Percentiles rank a stretch among this genome's conserved stretches.
Evolutionary conservation across 1,140 invertebrate genomes (phyloP).

Genomic region (Frieseomelitta varia): DNA sequence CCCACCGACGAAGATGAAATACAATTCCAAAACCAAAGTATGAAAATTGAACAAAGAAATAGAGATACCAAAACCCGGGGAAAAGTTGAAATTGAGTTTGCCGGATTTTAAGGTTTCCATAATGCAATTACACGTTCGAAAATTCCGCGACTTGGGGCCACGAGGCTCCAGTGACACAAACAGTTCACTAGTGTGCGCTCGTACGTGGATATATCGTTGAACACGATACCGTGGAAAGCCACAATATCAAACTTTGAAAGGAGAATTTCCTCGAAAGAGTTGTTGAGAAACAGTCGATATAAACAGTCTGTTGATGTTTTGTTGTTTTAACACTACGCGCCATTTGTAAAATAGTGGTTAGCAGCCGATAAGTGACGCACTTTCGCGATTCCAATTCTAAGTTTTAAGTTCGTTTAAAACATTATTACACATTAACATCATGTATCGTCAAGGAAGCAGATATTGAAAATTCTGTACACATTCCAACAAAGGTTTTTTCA

Average conservation of each 20-base stretch:
- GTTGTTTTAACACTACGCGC: no score
- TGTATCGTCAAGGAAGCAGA: no score
- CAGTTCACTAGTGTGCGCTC: no score
- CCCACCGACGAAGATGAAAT: no score
- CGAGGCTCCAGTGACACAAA: background rate
- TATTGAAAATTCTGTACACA: no score
- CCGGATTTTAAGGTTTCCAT: background rate
- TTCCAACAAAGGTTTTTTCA: no score
- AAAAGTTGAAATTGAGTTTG: background rate
- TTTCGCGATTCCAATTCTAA: no score
- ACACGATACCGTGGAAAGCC: background rate
- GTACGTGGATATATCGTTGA: background rate
- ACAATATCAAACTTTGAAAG: background rate
- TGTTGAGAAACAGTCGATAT: background rate
- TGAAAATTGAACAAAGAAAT: background rate
- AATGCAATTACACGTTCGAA: constrained; percentile 4
- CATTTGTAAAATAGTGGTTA: no score
- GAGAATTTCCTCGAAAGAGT: background rate
- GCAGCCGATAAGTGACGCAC: no score
- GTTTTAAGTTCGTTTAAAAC: no score
- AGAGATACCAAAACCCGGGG: background rate
- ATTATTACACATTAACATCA: no score
- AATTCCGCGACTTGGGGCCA: background rate
- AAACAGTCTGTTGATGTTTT: no score
- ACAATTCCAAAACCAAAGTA: background rate